Evolutionary conservation across 2,113 vertebrate genomes (phyloP).

Genomic region (Oryzias melastigma): DNA sequence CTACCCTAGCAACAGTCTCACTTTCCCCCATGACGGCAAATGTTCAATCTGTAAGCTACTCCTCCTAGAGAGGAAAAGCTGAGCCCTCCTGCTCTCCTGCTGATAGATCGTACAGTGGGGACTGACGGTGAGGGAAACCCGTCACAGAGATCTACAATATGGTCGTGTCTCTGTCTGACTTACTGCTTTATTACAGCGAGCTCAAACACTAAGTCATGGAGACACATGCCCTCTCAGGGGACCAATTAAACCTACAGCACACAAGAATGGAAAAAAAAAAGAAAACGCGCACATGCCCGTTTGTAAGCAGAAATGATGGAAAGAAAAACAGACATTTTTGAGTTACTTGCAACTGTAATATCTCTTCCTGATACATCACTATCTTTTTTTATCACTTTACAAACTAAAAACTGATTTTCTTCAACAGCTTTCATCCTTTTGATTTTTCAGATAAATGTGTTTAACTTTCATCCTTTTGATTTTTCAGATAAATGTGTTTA

Average conservation of each 20-base stretch:
- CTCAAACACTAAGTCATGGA: conserved; percentile 10
- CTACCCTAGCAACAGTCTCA: conserved; percentile 1
- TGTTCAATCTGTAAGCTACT: conserved; percentile 8
- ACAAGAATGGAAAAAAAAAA: not conserved
- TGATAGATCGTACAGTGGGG: conserved; percentile 38
- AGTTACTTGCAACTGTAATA: no score
- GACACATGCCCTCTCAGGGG: conserved; percentile 22
- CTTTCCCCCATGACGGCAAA: conserved; percentile 21
- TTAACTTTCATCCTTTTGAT: not conserved
- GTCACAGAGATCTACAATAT: conserved; percentile 23
- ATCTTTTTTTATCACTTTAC: no score
- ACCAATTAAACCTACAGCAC: conserved; percentile 44
- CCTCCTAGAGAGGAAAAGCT: not conserved
- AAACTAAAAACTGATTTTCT: no score
- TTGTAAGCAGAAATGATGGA: no score
- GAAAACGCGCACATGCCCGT: conserved; percentile 18
- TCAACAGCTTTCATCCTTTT: not conserved
- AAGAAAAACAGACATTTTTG: not conserved
- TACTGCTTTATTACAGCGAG: conserved; percentile 20
- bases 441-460: no score
- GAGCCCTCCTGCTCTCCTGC: conserved; percentile 3
- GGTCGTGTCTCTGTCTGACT: conserved; percentile 33
- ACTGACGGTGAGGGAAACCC: conserved; percentile 15
- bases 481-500: no score
- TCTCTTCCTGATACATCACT: no score